Conservation (phyloP, 23 tunicate genomes). For the Corella eumyota region DNA sequence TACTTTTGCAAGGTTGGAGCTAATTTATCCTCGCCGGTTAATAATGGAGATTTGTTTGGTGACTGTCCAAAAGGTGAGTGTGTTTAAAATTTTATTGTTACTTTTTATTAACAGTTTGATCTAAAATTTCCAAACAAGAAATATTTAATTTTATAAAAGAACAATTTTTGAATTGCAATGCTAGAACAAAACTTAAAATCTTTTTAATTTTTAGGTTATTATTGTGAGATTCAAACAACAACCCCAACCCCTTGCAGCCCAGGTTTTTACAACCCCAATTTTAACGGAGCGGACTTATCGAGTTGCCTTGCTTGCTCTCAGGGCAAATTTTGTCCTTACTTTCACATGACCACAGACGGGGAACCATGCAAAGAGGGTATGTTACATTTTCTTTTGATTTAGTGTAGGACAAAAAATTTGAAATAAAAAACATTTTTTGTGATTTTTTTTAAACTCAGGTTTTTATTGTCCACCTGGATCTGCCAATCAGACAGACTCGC, state of each 20-base stretch:
- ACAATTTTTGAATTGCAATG: too few relatives aligned
- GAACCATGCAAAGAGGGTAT: constrained; percentile 62
- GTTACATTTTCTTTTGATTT: too few relatives aligned
- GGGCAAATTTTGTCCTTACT: constrained; percentile 67
- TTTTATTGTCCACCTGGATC: constrained; percentile 80
- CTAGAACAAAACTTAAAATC: too few relatives aligned
- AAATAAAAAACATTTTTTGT: too few relatives aligned
- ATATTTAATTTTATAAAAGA: too few relatives aligned
- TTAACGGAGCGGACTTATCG: constrained; percentile 25
- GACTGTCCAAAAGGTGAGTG: constrained; percentile 21
- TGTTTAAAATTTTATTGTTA: neutral
- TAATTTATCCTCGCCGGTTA: constrained; percentile 43
- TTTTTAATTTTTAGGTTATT: constrained; percentile 74
- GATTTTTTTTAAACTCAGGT: constrained; percentile 33
- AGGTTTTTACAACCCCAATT: constrained; percentile 52
- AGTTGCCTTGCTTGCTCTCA: constrained; percentile 52
- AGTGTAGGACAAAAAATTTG: too few relatives aligned
- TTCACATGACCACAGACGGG: constrained; percentile 53
- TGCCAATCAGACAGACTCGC: constrained; percentile 18
- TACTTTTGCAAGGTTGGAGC: constrained; percentile 66
- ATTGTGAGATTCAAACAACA: constrained; percentile 48
- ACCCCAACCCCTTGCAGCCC: constrained; percentile 46
- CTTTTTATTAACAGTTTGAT: too few relatives aligned
- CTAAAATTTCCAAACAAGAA: too few relatives aligned
- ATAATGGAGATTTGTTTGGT: constrained; percentile 32